Conservation (phyloP, 2,113 vertebrate genomes). For the Periophthalmodon schlosseri region DNA sequence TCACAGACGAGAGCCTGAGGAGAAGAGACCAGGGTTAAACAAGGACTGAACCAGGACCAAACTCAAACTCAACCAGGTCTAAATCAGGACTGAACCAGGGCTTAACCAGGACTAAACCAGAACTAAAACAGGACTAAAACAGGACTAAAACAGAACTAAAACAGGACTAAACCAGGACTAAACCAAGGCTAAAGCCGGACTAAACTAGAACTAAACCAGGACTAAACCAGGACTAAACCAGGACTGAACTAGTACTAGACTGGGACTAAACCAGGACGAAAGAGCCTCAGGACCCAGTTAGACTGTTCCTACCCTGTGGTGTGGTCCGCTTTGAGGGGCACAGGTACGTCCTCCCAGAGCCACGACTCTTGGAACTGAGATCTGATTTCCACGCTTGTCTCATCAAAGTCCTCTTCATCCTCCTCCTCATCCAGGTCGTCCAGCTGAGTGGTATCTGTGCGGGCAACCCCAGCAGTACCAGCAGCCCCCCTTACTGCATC, state of each 20-base stretch:
- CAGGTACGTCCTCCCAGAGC: conserved; percentile 70
- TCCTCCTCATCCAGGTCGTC: not conserved
- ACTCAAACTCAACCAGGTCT: not conserved
- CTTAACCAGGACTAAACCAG: not conserved
- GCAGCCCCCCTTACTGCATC: not conserved
- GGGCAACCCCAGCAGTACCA: not conserved
- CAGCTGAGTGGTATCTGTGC: not conserved
- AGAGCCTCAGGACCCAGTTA: not conserved
- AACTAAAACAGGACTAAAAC: not conserved
- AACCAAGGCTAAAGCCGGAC: too few relatives aligned
- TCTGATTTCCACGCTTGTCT: conserved; percentile 63
- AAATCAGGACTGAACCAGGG: not conserved
- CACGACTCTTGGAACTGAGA: conserved; percentile 76
- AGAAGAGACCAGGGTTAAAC: not conserved
- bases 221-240: not conserved
- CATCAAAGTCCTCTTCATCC: conserved; percentile 48
- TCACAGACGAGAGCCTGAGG: conserved; percentile 58
- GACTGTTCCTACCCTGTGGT: conserved; percentile 58
- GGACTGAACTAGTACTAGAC: not conserved
- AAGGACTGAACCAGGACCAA: not conserved
- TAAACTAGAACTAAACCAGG: too few relatives aligned
- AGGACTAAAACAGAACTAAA: not conserved
- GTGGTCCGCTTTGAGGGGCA: conserved; percentile 46
- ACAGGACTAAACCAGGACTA: not conserved
- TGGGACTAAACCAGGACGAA: not conserved